phyloP scores from a whole-genome alignment of 1,140 invertebrate species.

The Drosophila micromelanica region DNA sequence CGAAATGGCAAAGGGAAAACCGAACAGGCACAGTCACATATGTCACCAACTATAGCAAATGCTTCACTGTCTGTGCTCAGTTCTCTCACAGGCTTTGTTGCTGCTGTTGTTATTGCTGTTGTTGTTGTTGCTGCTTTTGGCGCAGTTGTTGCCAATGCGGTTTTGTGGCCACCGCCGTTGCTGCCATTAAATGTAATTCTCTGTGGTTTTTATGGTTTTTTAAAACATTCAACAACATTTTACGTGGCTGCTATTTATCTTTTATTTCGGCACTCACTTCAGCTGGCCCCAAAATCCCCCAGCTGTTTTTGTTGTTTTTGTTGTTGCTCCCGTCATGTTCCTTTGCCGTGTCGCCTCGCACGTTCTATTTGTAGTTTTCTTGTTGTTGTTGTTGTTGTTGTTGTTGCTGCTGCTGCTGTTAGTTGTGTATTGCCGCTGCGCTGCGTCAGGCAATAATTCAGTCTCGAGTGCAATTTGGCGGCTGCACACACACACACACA shows the following conservation, averaged over 20 bases:
- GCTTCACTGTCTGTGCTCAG: constrained; percentile 17
- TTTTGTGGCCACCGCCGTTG: constrained; percentile 55
- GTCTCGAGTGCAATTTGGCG: constrained; percentile 79
- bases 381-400: too few relatives aligned
- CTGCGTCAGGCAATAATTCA: constrained; percentile 76
- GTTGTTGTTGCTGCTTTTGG: constrained; percentile 23
- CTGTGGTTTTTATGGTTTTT: constrained; percentile 83
- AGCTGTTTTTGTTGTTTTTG: not conserved
- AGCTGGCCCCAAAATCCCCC: constrained; percentile 19
- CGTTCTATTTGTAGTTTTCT: constrained; percentile 36
- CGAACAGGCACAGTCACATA: constrained; percentile 26
- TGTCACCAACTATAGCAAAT: constrained; percentile 31
- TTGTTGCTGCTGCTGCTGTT: too few relatives aligned
- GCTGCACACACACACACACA: constrained; percentile 40
- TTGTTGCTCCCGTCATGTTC: constrained; percentile 46
- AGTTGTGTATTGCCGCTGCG: constrained; percentile 31
- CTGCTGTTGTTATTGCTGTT: constrained; percentile 13
- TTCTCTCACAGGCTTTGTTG: constrained; percentile 5
- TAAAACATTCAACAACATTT: constrained; percentile 83
- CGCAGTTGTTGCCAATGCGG: constrained; percentile 68
- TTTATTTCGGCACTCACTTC: constrained; percentile 60
- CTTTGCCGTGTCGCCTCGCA: constrained; percentile 44
- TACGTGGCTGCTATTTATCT: constrained; percentile 83
- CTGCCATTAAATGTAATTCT: constrained; percentile 82
- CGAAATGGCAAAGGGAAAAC: constrained; percentile 1